These are phyloP conservation scores for Drosophila paramelanica DNA, from an alignment of 2,888 invertebrate genomes.

Conservation along the genomic window DNA sequence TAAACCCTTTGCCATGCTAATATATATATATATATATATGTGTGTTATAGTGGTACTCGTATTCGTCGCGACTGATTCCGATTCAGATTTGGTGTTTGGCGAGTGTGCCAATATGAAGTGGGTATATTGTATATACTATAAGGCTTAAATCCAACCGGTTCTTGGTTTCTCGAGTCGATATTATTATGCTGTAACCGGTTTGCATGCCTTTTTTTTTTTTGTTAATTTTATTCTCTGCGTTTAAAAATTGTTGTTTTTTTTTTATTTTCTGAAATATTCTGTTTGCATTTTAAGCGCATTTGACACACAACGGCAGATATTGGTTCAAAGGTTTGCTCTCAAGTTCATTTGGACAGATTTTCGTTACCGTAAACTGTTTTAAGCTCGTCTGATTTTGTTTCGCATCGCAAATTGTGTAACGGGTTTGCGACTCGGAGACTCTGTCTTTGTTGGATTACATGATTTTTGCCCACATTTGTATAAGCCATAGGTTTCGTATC, in stretches of 20 bases:
- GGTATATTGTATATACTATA: slow-evolving; percentile 26
- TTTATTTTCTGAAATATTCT: slow-evolving; percentile 52
- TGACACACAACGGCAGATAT: slow-evolving; percentile 56
- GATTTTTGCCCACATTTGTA: not conserved
- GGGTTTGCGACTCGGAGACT: slow-evolving; percentile 5
- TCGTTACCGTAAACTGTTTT: slow-evolving; percentile 37
- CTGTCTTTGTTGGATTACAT: slow-evolving; percentile 13
- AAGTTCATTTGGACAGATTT: slow-evolving; percentile 24
- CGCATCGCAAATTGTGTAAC: slow-evolving; percentile 12
- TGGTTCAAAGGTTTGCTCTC: slow-evolving; percentile 24
- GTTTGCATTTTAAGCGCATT: slow-evolving; percentile 68
- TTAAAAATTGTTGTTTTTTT: slow-evolving; percentile 33
- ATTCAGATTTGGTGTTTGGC: slow-evolving; percentile 8
- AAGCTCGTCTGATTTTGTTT: slow-evolving; percentile 2
- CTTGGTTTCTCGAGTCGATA: slow-evolving; percentile 54
- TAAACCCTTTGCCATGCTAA: slow-evolving; percentile 9
- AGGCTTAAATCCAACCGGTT: slow-evolving; percentile 64
- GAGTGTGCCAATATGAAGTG: slow-evolving; percentile 42
- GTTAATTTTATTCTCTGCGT: slow-evolving; percentile 59
- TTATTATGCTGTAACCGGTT: slow-evolving; percentile 74
- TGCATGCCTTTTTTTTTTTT: slow-evolving; percentile 36
- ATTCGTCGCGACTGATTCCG: slow-evolving; percentile 11
- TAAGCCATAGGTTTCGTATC: not conserved
- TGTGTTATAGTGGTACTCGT: not conserved
- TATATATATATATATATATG: no score